Base-by-base conservation (phyloP, 2,113 vertebrate species). In the Microcebus murinus region DNA sequence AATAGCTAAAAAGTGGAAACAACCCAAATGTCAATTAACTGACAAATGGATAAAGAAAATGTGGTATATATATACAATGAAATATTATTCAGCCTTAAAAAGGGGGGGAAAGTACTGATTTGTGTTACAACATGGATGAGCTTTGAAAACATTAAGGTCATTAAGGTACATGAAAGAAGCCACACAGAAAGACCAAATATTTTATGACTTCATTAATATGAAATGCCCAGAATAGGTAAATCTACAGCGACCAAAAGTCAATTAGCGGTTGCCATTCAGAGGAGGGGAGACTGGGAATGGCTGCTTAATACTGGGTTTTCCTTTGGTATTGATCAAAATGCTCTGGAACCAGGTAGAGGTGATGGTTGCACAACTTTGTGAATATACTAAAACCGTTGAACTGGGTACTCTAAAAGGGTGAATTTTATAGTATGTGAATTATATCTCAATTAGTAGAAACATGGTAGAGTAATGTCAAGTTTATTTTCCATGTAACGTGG, bases 351-450 rank as follows among this genome's bases (percentile, higher is more conserved):
- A 36, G 13, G 45, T 23, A 70, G 67, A 45, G 45, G 8, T 45
- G 45, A 87, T 29, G 17, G 36, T 39, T 83, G n/a, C 34, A 36
- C 17, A 94, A 48, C 25, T 88, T 88, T 39, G 10, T 79, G 61
- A 70, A 42, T 87, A 67, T 65, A 92, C 31, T 88, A 79, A 84
- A 29, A 76, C 36, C 15, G n/a, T 7, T 84, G 50, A 61, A 77
- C 5, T 84, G 4, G 67, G 65, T 20, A 36, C 13, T 94, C 74
- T 59, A 91, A 91, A 85, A 91, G 9, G 50, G 31, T 65, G 45
- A 73, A 80, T 85, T 96, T 80, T 90, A 85, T 57, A 48, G 36
- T 36, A 79, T 76, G 59, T 83, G 74, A 87, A 68, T 68, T 94
- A 76, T 23, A 63, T 61, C 39, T 87, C 17, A 79, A 63, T 50